phyloP scores from a whole-genome alignment of 1,140 invertebrate genomes.

The Meloidogyne floridensis region DNA sequence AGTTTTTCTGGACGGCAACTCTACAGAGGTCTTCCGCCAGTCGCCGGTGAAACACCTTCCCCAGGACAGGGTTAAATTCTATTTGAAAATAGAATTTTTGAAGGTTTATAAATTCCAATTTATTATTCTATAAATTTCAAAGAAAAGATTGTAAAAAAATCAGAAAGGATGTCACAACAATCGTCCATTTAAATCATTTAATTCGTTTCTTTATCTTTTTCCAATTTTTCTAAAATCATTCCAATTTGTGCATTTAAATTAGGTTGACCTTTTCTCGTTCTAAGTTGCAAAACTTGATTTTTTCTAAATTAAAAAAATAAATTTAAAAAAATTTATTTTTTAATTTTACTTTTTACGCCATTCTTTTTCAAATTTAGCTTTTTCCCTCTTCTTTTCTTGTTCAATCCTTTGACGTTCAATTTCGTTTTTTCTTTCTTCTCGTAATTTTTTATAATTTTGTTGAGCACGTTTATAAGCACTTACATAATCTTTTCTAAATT shows the following conservation, averaged over 20 bases:
- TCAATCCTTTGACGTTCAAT: slow-evolving; percentile 33
- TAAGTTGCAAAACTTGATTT: slow-evolving; percentile 49
- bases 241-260: slow-evolving; percentile 53
- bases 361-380: neutral
- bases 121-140: no score
- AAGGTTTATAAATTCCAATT: no score
- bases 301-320: slow-evolving; percentile 36
- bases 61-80: no score
- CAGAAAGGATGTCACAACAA: no score
- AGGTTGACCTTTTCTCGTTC: slow-evolving; percentile 47
- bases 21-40: no score
- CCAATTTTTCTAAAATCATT: slow-evolving; percentile 38
- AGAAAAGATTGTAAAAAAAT: no score
- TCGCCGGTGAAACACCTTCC: no score
- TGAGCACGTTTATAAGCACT: slow-evolving; percentile 53
- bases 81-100: no score
- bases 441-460: slow-evolving; percentile 18
- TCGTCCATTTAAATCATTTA: neutral
- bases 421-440: slow-evolving; percentile 3
- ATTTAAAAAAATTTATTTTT: slow-evolving; percentile 27
- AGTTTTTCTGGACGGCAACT: no score
- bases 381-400: slow-evolving; percentile 29
- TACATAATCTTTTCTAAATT: slow-evolving; percentile 25
- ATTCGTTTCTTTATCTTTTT: slow-evolving; percentile 7
- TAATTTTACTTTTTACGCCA: slow-evolving; percentile 16